A percentile compares a stretch with the other conserved stretches of the same genome.
Evolutionary conservation across 2,113 vertebrate species (phyloP).

Genomic region (Platysternon megacephalum): DNA sequence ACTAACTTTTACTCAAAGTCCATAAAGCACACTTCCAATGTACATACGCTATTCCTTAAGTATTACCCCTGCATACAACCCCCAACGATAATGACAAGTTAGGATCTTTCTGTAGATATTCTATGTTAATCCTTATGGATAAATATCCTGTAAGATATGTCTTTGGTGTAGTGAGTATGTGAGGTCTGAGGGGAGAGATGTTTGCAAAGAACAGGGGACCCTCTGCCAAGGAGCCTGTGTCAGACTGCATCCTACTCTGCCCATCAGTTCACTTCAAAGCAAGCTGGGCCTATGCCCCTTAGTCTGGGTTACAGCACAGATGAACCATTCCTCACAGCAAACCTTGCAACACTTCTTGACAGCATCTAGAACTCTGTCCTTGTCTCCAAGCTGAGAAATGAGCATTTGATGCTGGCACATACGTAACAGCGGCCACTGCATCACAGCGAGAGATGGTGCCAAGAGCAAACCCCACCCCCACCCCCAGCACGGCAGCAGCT

Average conservation of each 20-base stretch:
- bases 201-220: not conserved
- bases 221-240: not conserved
- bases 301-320: not conserved
- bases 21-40: not conserved
- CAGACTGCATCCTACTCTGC: not conserved
- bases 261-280: not conserved
- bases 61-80: not conserved
- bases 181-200: not conserved
- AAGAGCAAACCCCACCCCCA: not conserved
- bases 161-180: not conserved
- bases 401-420: not conserved
- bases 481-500: not conserved
- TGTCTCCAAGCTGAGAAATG: not conserved
- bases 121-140: not conserved
- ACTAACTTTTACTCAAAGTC: not conserved
- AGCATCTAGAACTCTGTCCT: not conserved
- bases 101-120: not conserved
- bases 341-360: not conserved
- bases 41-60: not conserved
- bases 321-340: not conserved
- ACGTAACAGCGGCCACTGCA: not conserved
- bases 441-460: not conserved
- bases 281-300: not conserved
- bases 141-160: not conserved
- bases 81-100: not conserved